Evolutionary conservation across 2,888 invertebrate species (phyloP).

Genomic region (Patella caerulea): DNA sequence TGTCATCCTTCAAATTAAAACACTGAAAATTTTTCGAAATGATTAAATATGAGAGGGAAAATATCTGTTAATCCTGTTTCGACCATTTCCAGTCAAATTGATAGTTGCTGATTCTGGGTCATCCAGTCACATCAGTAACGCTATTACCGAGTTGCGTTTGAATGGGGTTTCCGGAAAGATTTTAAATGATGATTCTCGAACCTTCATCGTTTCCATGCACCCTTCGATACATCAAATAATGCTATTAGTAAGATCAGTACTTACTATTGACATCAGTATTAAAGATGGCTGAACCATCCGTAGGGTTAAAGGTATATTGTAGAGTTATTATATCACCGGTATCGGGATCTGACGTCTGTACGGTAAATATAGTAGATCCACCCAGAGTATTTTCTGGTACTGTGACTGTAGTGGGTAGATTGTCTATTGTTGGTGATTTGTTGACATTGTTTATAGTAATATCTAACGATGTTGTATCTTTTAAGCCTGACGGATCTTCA

Average conservation of each 20-base stretch:
- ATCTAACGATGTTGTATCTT: not conserved
- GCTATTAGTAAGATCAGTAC: not conserved
- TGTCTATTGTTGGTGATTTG: slow-evolving; percentile 12
- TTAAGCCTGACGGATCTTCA: not conserved
- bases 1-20: no score
- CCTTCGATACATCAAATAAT: no score
- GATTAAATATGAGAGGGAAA: no score
- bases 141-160: no score
- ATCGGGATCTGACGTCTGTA: not conserved
- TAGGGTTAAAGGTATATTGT: not conserved
- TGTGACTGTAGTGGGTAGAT: not conserved
- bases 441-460: slow-evolving; percentile 6
- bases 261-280: slow-evolving; percentile 3
- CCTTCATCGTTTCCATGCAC: no score
- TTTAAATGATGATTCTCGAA: no score
- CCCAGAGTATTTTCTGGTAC: slow-evolving; percentile 15
- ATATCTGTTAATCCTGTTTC: no score
- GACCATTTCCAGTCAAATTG: no score
- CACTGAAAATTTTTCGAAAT: no score
- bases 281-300: not conserved
- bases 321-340: slow-evolving; percentile 1
- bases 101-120: no score
- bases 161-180: no score
- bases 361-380: not conserved
- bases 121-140: no score